Evolutionary conservation across 2,888 invertebrate genomes (phyloP), one percentile per base, ranked within the genome.

Genomic region (Vandiemenella viatica): DNA sequence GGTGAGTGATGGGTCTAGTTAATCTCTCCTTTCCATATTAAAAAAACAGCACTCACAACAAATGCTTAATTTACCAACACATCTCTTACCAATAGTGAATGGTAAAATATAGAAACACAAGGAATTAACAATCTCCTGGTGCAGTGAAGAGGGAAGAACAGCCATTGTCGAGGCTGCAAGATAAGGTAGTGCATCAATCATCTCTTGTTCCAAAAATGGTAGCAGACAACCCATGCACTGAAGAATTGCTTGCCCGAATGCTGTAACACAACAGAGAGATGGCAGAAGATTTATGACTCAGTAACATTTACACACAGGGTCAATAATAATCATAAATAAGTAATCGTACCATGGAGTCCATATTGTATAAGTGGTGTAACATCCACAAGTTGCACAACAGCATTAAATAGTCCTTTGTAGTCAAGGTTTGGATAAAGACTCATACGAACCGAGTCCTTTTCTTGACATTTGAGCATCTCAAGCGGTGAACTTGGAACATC

Each of bases 91-190:
- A 61, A 97, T 84, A 18, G 93, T 92, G 67, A 96, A 95, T 1
- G 97, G 97, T 59, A 98, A 72, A 60, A 98, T 84, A 64, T 93
- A 91, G 64, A 90, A 95, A 65, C 96, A 95, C 13, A 98, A 75
- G 45, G 92, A 79, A 63, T 96, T 90, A 48, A 98, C 80, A 55
- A 96, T 88, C 61, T 95, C 92, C 69, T 91, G 92, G 65, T 97
- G 95, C 48, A 97, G 71, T 47, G 83, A 77, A 44, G 78, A 75
- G 1, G 97, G 97, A 62, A 98, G 79, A 43, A 90, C 87, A 48
- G 92, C 88, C 61, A 98, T 84, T 57, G 92, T 85, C 58, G 91
- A 90, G 45, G 97, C 95, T 43, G 92, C 85, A 58, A 93, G 72
- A 66, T 93, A 93, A 18, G 97, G 93, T 59, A 98, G 73, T 61